phyloP scores from a whole-genome alignment of 2,797 vertebrate species.

The Lepilemur ruficaudatus region DNA sequence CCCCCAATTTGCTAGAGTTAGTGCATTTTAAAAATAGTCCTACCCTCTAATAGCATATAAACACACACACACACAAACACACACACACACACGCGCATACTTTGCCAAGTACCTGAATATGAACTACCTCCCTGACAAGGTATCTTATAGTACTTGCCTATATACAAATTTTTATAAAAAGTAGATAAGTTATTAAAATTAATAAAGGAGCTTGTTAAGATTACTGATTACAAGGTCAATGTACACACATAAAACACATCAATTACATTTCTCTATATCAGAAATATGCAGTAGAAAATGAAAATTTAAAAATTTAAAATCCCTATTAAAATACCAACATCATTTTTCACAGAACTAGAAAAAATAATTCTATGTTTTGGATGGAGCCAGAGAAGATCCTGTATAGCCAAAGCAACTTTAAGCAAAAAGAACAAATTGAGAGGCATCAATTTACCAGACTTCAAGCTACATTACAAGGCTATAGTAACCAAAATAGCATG shows the following conservation, averaged over 20 bases:
- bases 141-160: neutral
- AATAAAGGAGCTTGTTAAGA: neutral
- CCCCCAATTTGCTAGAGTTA: too few relatives aligned
- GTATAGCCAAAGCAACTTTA: too few relatives aligned
- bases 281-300: neutral
- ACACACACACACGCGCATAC: neutral
- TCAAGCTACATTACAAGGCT: too few relatives aligned
- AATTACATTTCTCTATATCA: neutral
- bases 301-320: neutral
- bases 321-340: too few relatives aligned
- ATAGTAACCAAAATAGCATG: too few relatives aligned
- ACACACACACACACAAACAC: neutral
- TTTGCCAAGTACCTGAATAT: neutral
- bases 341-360: too few relatives aligned
- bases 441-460: too few relatives aligned
- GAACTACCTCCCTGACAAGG: neutral
- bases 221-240: neutral
- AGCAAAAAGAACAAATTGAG: too few relatives aligned
- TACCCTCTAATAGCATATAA: neutral
- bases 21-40: neutral
- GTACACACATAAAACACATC: neutral
- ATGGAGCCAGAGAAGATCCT: too few relatives aligned
- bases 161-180: neutral
- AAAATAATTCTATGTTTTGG: too few relatives aligned
- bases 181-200: neutral